These are phyloP conservation scores for Berghia stephanieae DNA, from an alignment of 1,140 invertebrate genomes.

Conservation along the genomic window DNA sequence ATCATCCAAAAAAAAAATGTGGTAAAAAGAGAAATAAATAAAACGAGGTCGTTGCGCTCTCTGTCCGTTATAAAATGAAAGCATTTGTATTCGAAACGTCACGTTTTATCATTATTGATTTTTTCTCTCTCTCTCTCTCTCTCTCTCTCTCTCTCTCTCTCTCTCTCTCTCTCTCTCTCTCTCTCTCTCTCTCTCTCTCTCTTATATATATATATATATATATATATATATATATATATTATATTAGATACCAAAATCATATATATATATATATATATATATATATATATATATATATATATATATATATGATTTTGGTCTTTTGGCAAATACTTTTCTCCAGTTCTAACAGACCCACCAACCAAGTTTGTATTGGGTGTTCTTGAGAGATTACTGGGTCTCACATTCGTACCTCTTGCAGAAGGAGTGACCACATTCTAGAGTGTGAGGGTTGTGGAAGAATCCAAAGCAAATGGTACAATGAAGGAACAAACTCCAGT, in stretches of 20 bases:
- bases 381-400: neutral
- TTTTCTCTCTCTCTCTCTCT: neutral
- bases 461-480: conserved; percentile 36
- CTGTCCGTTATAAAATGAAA: neutral
- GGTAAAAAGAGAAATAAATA: neutral
- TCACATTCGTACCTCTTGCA: conserved; percentile 21
- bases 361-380: neutral
- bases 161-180: conserved; percentile 17
- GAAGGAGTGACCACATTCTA: conserved; percentile 34
- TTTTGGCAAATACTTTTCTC: too few species aligned
- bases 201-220: neutral
- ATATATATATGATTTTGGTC: too few species aligned
- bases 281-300: neutral
- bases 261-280: neutral
- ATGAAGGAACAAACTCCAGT: conserved; percentile 27
- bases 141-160: neutral
- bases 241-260: neutral
- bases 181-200: too few species aligned
- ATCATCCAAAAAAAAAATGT: neutral
- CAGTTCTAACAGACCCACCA: conserved; percentile 10
- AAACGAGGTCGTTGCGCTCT: neutral
- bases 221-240: neutral
- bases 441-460: conserved; percentile 28
- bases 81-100: neutral
- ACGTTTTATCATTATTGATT: neutral